Percentiles rank a stretch among this genome's conserved stretches.
Evolutionary conservation across 2,113 vertebrate species (phyloP).

Genomic region (Labeo rohita): DNA sequence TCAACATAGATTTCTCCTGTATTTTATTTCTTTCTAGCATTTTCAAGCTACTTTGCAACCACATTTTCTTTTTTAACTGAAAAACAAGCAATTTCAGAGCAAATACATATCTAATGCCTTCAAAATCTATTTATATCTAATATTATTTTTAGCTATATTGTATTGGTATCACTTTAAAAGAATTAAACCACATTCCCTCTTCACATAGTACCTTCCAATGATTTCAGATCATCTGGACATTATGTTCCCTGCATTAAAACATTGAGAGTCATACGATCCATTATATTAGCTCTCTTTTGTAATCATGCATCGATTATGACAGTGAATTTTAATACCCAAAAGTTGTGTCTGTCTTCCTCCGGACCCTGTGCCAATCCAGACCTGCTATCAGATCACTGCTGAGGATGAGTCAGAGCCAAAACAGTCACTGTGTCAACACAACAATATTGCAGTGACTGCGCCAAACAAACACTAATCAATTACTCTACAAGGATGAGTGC

Average conservation of each 20-base stretch:
- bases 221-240: not conserved
- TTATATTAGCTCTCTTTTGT: not conserved
- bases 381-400: conserved; percentile 19
- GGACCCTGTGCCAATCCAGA: not conserved
- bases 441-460: conserved; percentile 17
- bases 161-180: not conserved
- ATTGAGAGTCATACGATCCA: not conserved
- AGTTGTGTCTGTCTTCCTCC: conserved; percentile 22
- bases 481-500: conserved; percentile 8
- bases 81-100: not conserved
- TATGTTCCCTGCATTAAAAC: not conserved
- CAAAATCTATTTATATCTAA: not conserved
- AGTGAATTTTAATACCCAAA: conserved; percentile 29
- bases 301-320: conserved; percentile 4
- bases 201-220: not conserved
- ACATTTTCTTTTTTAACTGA: not conserved
- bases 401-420: conserved; percentile 34
- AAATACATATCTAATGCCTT: not conserved
- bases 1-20: not conserved
- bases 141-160: not conserved
- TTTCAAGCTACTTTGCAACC: not conserved
- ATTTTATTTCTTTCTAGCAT: not conserved
- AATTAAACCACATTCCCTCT: not conserved
- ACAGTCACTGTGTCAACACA: conserved; percentile 21
- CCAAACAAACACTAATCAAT: conserved; percentile 34